These are phyloP conservation scores for rat (Rattus norvegicus) DNA, from an alignment of 2,113 vertebrate species.

Conservation along the genomic window DNA sequence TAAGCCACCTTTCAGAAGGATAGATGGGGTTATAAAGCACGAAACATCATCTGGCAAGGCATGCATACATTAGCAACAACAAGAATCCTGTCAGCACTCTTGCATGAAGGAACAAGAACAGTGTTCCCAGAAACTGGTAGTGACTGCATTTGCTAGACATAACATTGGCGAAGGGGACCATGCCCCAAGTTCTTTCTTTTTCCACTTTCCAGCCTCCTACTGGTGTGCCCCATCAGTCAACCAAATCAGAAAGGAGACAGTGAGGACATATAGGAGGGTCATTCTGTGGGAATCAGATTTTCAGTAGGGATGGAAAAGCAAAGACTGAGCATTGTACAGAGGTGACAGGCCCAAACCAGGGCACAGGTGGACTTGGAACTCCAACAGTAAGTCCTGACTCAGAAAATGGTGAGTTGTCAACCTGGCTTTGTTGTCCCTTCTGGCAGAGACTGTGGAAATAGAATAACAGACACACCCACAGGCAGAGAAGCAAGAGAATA, in stretches of 20 bases:
- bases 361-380: background rate
- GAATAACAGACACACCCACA: background rate
- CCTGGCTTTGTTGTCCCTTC: background rate
- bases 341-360: background rate
- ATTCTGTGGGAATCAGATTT: background rate
- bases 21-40: background rate
- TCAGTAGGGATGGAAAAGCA: background rate
- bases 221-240: background rate
- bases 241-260: background rate
- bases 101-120: background rate
- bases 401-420: background rate
- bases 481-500: background rate
- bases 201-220: background rate
- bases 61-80: background rate
- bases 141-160: background rate
- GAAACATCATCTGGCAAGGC: background rate
- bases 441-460: background rate
- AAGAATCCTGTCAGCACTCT: background rate
- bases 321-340: background rate
- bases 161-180: background rate
- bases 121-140: background rate
- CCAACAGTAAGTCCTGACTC: background rate
- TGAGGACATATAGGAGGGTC: background rate
- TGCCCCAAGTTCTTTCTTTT: background rate
- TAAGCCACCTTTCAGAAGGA: background rate